Evolutionary conservation across 2,797 vertebrate genomes (phyloP).

Genomic region (Ceyx erithaca): DNA sequence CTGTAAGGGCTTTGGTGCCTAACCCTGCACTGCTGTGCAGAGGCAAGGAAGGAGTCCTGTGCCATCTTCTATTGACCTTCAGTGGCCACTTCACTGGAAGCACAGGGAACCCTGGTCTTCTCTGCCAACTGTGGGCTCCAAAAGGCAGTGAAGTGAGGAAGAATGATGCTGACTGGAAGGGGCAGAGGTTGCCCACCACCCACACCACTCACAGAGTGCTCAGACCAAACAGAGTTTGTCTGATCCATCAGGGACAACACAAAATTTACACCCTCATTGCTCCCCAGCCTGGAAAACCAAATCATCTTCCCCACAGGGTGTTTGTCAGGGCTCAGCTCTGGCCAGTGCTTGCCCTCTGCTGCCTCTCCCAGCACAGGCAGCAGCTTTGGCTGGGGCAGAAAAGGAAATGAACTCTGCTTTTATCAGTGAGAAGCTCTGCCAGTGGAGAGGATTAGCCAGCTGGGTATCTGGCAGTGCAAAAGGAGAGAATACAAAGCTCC

Average conservation of each 20-base stretch:
- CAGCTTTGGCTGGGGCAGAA: neutral
- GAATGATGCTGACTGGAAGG: neutral
- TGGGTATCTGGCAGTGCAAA: neutral
- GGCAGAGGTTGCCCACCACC: neutral
- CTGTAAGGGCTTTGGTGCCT: neutral
- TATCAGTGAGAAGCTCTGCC: neutral
- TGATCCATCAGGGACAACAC: neutral
- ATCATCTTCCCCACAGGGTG: neutral
- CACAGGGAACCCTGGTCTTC: neutral
- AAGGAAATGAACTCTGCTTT: neutral
- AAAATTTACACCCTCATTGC: neutral
- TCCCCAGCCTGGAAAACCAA: neutral
- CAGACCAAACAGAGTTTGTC: neutral
- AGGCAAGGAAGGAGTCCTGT: neutral
- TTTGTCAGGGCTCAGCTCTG: neutral
- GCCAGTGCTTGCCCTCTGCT: neutral
- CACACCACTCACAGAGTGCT: neutral
- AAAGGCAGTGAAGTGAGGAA: neutral
- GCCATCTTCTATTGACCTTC: neutral
- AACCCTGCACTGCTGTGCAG: neutral
- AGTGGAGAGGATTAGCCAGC: neutral
- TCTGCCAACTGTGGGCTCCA: neutral
- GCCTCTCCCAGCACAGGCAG: neutral
- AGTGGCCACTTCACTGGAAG: neutral
- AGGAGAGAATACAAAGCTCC: neutral